These are phyloP conservation scores for Drosophila navojoa DNA, from an alignment of 1,140 invertebrate species.

Conservation along the genomic window DNA sequence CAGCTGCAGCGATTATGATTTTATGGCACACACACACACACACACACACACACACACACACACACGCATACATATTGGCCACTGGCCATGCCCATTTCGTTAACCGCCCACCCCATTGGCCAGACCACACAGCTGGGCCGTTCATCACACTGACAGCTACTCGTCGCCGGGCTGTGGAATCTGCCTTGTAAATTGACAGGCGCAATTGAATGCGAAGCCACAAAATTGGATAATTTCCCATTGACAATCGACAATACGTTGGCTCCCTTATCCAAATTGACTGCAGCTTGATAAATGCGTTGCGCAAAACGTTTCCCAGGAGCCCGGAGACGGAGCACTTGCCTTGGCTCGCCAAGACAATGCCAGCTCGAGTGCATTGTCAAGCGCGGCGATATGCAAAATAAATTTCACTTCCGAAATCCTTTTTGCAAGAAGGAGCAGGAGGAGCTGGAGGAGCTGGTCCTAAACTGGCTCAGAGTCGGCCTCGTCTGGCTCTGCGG, in stretches of 20 bases:
- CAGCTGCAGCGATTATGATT: slow-evolving; percentile 67
- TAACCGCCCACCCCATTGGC: not conserved
- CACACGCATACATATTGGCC: not conserved
- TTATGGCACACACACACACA: slow-evolving; percentile 33
- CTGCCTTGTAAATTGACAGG: slow-evolving; percentile 79
- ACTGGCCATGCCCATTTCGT: not conserved
- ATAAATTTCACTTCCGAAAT: slow-evolving; percentile 83
- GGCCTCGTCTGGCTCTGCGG: slow-evolving; percentile 15
- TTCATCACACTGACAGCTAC: slow-evolving; percentile 79
- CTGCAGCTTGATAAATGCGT: slow-evolving; percentile 73
- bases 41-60: slow-evolving; percentile 21
- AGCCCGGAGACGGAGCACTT: slow-evolving; percentile 47
- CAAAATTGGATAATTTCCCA: slow-evolving; percentile 84
- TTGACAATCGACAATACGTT: slow-evolving; percentile 66
- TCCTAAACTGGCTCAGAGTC: slow-evolving; percentile 2
- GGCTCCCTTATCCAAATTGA: slow-evolving; percentile 38
- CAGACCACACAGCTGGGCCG: slow-evolving; percentile 64
- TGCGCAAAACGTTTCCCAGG: slow-evolving; percentile 78
- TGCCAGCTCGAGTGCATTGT: slow-evolving; percentile 34
- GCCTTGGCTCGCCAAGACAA: slow-evolving; percentile 57
- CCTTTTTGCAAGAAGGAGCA: slow-evolving; percentile 42
- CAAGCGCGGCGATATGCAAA: slow-evolving; percentile 69
- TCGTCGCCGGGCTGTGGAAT: slow-evolving; percentile 44
- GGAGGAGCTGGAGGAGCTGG: slow-evolving; percentile 4
- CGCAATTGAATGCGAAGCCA: slow-evolving; percentile 81